Conservation (phyloP, 35 echinoderm and acorn worm genomes). For the Apostichopus japonicus region DNA sequence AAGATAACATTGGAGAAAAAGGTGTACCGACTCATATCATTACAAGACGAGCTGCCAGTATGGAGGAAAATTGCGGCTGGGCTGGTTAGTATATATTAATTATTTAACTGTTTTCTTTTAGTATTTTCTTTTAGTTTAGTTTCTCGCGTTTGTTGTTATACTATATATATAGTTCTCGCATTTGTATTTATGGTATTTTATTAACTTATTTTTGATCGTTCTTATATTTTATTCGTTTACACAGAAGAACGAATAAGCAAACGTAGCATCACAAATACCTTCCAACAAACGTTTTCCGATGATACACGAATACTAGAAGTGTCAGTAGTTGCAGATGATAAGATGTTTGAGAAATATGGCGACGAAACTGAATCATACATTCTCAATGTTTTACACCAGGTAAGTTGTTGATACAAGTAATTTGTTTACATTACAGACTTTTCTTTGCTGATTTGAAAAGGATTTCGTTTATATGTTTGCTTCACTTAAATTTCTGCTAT, state of each 20-base stretch:
- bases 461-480: no score
- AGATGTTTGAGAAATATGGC: background rate
- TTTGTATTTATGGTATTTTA: no score
- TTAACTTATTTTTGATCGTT: no score
- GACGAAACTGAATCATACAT: constrained; percentile 13
- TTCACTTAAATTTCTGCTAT: no score
- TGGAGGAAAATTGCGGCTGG: background rate
- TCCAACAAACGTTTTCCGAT: background rate
- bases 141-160: no score
- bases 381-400: constrained; percentile 13
- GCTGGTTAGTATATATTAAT: background rate
- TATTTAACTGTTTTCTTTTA: no score
- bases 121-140: no score
- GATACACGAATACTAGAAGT: constrained; percentile 6
- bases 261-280: background rate
- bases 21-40: background rate
- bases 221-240: no score
- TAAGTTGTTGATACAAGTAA: background rate
- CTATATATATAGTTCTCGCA: no score
- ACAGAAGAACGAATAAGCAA: background rate
- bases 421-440: no score
- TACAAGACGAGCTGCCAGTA: background rate
- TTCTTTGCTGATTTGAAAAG: no score
- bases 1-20: background rate
- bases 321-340: constrained; percentile 33